Base-by-base conservation (phyloP, 2,888 invertebrate genomes). In the Alloscopus bannaensis region DNA sequence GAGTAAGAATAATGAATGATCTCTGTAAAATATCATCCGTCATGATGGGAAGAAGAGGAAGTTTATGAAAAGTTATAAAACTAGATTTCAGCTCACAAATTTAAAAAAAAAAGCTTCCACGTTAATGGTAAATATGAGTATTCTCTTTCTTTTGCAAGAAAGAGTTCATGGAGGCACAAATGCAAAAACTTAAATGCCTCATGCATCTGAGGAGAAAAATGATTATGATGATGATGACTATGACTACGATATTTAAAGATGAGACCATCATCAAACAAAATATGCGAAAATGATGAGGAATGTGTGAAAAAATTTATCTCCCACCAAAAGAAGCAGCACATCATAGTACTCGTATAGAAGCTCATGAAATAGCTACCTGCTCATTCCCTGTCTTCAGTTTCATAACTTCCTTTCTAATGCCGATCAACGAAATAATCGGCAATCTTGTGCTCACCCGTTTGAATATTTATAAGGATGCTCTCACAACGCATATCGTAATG, bases 21-120 rank as follows among this genome's bases (percentile, higher is more conserved):
- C 20, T 29, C 57, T 57, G 57, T 57, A 29, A 29, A 57, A 31
- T 57, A 57, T 57, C 57, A 57, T 57, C 57, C 57, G 57, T 57
- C 57, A 57, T 24, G 1, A 50, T 8, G 8, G n/a, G n/a, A n/a
- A n/a, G n/a, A n/a, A n/a, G n/a, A n/a, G n/a, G n/a, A n/a, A n/a
- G n/a, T n/a, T n/a, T n/a, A n/a, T n/a, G n/a, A n/a, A n/a, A n/a
- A n/a, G n/a, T n/a, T n/a, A n/a, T n/a, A n/a, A n/a, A n/a, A n/a
- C n/a, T n/a, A n/a, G n/a, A n/a, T n/a, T n/a, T n/a, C n/a, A n/a
- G n/a, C n/a, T n/a, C n/a, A n/a, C n/a, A n/a, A n/a, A n/a, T 11
- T 4, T 55, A 55, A 55, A 55, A 55, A 55, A 26, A n/a, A 4
- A 8, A 55, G 13, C 26, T n/a, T 3, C 20, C 6, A 24, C 3